Conservation (phyloP, 1,140 invertebrate species). For the Drosophila elegans region DNA sequence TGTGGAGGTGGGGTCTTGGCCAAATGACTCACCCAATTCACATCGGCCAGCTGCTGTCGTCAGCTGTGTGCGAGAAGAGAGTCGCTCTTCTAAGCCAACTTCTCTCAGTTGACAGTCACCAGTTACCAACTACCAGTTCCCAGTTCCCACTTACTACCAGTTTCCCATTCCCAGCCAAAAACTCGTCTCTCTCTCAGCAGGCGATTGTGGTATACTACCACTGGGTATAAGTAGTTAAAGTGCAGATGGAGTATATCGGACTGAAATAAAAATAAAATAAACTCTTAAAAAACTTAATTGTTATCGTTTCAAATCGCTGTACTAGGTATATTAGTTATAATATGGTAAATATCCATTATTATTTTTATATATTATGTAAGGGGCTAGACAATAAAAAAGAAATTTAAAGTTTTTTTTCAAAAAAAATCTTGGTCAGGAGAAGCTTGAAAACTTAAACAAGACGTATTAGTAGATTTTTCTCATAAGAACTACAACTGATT, state of each 20-base stretch:
- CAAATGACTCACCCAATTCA: slow-evolving; percentile 56
- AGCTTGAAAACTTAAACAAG: too few relatives aligned
- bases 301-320: too few relatives aligned
- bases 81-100: slow-evolving; percentile 19
- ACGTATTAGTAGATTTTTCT: too few relatives aligned
- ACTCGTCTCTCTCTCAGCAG: slow-evolving; percentile 40
- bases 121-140: slow-evolving; percentile 6
- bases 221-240: slow-evolving; percentile 19
- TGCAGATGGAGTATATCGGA: neutral
- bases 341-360: too few relatives aligned
- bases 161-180: slow-evolving; percentile 36
- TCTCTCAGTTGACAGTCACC: slow-evolving; percentile 5
- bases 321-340: too few relatives aligned
- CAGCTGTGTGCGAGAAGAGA: slow-evolving; percentile 38
- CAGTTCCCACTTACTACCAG: slow-evolving; percentile 12
- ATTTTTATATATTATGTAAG: too few relatives aligned
- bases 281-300: too few relatives aligned
- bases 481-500: too few relatives aligned
- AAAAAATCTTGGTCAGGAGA: too few relatives aligned
- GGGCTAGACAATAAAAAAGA: too few relatives aligned
- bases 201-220: slow-evolving; percentile 13
- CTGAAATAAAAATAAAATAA: neutral
- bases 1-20: slow-evolving; percentile 1
- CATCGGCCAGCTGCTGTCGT: slow-evolving; percentile 57
- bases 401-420: too few relatives aligned